phyloP scores from a whole-genome alignment of 2,113 vertebrate species.

The Calidris pygmaea region DNA sequence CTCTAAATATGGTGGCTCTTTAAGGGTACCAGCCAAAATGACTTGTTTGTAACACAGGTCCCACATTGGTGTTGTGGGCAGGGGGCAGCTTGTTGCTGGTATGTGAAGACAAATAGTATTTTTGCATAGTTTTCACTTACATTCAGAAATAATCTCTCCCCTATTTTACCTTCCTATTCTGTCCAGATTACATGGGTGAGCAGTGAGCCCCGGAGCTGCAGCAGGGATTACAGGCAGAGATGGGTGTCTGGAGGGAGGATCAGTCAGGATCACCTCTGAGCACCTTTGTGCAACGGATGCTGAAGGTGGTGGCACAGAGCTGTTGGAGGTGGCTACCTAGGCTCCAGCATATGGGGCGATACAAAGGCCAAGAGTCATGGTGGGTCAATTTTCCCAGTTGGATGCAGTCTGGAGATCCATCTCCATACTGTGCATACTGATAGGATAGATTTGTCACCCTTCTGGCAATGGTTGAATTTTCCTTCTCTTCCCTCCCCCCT shows the following conservation, averaged over 20 bases:
- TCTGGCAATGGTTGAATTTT: background rate
- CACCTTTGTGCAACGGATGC: constrained; percentile 64
- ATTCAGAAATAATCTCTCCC: background rate
- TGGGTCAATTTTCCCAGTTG: constrained; percentile 75
- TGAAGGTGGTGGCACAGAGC: constrained; percentile 68
- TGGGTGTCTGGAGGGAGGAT: constrained; percentile 64
- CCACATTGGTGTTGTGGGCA: background rate
- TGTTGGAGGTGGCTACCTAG: constrained; percentile 67
- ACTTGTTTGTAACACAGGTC: background rate
- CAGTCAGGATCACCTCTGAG: constrained; percentile 45
- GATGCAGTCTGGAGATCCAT: constrained; percentile 74
- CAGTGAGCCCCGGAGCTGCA: constrained; percentile 70
- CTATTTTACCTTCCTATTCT: background rate
- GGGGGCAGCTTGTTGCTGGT: background rate
- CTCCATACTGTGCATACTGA: constrained; percentile 70
- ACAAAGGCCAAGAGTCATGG: constrained; percentile 45
- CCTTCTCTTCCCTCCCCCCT: background rate
- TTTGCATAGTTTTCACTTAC: background rate
- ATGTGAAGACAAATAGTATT: background rate
- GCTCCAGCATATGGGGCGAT: constrained; percentile 57
- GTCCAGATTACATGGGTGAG: constrained; percentile 66
- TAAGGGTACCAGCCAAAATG: background rate
- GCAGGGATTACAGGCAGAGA: constrained; percentile 35
- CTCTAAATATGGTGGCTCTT: background rate
- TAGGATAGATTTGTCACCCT: background rate